Conservation (phyloP, 2,888 invertebrate genomes). For the Ormia ochracea region DNA sequence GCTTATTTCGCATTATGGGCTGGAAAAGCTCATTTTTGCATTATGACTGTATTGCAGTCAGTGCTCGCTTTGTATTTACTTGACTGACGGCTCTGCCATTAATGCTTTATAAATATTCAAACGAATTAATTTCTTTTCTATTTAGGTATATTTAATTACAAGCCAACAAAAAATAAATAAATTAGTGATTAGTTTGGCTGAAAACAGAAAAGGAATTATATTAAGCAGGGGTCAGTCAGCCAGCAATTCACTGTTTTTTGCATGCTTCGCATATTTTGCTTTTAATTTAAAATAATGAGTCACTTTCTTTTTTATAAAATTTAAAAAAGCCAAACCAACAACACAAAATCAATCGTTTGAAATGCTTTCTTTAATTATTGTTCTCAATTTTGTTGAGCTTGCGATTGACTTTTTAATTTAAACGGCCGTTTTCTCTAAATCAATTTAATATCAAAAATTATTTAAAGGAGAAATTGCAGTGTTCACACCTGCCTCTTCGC, state of each 20-base stretch:
- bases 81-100: neutral
- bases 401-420: no score
- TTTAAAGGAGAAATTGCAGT: no score
- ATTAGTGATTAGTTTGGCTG: conserved; percentile 7
- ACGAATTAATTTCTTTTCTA: neutral
- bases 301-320: neutral
- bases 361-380: no score
- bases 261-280: neutral
- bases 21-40: no score
- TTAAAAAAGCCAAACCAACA: neutral
- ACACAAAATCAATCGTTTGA: neutral
- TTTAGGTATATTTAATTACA: no score
- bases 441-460: no score
- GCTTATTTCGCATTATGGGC: no score
- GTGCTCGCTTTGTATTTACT: neutral
- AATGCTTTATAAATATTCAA: conserved; percentile 41
- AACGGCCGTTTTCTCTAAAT: no score
- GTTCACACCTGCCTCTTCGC: no score
- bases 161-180: neutral
- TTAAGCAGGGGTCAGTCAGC: neutral
- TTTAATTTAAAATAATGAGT: neutral
- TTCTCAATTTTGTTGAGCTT: no score
- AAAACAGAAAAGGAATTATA: neutral
- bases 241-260: neutral
- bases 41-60: neutral